A percentile compares a stretch with the other conserved stretches of the same genome.
These are phyloP conservation scores for Alligator mississippiensis DNA, from an alignment of 2,113 vertebrate genomes.

Conservation along the genomic window DNA sequence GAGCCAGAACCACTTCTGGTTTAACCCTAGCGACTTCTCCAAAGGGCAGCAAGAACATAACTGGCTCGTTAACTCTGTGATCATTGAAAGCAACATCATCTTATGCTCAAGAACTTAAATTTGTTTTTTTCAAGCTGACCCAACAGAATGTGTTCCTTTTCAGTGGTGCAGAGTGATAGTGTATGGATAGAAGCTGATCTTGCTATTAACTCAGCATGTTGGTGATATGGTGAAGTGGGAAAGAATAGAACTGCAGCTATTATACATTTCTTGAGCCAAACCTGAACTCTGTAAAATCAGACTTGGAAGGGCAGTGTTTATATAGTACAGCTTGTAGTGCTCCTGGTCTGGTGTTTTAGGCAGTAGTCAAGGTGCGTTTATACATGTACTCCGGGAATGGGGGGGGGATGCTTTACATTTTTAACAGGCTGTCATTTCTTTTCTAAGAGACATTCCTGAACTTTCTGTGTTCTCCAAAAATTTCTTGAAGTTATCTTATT, in stretches of 20 bases:
- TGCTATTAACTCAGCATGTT: not conserved
- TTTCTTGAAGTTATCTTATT: not conserved
- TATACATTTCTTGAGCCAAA: slow-evolving; percentile 49
- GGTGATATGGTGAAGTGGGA: not conserved
- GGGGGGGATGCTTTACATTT: not conserved
- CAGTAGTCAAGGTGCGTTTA: not conserved
- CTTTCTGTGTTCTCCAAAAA: not conserved
- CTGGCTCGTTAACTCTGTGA: not conserved
- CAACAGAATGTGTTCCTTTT: not conserved
- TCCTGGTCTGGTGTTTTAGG: slow-evolving; percentile 43
- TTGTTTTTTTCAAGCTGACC: slow-evolving; percentile 24
- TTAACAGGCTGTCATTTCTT: not conserved
- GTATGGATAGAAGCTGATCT: slow-evolving; percentile 2
- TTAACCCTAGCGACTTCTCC: not conserved
- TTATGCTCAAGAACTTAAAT: not conserved
- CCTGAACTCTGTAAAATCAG: slow-evolving; percentile 21
- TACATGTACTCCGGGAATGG: too few relatives aligned
- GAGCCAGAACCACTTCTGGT: not conserved
- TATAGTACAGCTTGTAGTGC: slow-evolving; percentile 21
- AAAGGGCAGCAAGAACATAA: slow-evolving; percentile 21
- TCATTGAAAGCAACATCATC: slow-evolving; percentile 7
- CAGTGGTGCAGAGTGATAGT: not conserved
- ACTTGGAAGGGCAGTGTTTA: slow-evolving; percentile 4
- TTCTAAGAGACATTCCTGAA: not conserved
- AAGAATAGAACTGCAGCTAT: not conserved